Evolutionary conservation across 2,888 invertebrate genomes (phyloP).

Genomic region (Acronicta leporina): DNA sequence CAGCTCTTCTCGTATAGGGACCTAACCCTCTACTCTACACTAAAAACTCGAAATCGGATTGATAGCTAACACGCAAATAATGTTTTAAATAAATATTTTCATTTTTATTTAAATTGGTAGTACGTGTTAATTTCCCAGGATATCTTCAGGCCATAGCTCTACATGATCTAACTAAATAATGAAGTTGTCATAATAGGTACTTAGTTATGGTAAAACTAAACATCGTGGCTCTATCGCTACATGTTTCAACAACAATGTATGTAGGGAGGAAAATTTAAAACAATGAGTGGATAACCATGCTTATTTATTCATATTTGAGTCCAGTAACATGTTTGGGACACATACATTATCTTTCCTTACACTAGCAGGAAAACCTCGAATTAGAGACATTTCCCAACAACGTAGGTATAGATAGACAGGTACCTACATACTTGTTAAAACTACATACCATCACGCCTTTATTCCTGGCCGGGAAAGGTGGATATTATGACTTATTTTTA

Average conservation of each 20-base stretch:
- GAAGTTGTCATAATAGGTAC: background rate
- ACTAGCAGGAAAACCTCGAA: conserved; percentile 1
- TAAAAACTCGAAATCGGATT: no score
- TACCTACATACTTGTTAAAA: no score
- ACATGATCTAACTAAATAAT: no score
- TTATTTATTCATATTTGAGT: conserved; percentile 15
- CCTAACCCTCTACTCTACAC: no score
- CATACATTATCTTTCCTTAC: background rate
- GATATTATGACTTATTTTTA: no score
- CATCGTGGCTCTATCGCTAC: background rate
- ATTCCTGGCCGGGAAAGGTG: no score
- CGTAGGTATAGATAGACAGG: no score
- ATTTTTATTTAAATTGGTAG: no score
- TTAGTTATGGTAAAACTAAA: background rate
- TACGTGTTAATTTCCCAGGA: background rate
- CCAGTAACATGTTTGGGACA: conserved; percentile 1
- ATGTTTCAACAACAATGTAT: background rate
- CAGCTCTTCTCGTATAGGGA: no score
- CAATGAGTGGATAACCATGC: background rate
- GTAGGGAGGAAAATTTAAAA: conserved; percentile 2
- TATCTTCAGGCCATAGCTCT: background rate
- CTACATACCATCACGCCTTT: no score
- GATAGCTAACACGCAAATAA: no score
- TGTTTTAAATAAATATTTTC: no score
- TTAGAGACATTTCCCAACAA: background rate